Percentiles rank a stretch among this genome's conserved stretches.
phyloP scores from a whole-genome alignment of 2,113 vertebrate species.

The Sterrhoptilus dennistouni region DNA sequence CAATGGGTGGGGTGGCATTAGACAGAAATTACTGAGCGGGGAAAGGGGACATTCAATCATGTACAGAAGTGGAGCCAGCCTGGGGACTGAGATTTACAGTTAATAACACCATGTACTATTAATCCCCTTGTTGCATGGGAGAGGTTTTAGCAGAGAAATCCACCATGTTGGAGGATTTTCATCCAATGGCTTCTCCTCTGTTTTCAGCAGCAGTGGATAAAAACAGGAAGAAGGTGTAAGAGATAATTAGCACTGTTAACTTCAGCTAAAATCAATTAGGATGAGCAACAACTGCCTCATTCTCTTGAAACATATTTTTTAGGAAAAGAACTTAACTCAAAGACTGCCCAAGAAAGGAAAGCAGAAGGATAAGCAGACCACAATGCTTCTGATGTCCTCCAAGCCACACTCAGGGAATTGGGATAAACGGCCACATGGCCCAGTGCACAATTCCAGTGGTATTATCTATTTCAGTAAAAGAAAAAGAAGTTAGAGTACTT shows the following conservation, averaged over 20 bases:
- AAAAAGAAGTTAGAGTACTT: not conserved
- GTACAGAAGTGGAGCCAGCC: not conserved
- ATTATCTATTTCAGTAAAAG: not conserved
- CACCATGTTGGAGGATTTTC: not conserved
- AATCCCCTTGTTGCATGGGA: not conserved
- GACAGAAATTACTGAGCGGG: not conserved
- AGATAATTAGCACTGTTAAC: not conserved
- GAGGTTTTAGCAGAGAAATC: not conserved
- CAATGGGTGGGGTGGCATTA: not conserved
- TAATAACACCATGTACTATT: not conserved
- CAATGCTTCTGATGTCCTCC: not conserved
- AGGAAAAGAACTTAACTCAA: not conserved
- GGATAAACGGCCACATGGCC: not conserved
- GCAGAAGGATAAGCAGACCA: not conserved
- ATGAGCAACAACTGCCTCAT: not conserved
- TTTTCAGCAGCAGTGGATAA: not conserved
- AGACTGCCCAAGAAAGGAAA: not conserved
- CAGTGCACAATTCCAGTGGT: not conserved
- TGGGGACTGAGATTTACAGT: not conserved
- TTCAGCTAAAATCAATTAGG: not conserved
- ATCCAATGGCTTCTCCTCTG: not conserved
- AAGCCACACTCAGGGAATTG: not conserved
- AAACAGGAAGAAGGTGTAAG: not conserved
- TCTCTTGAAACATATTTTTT: not conserved
- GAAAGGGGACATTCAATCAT: not conserved